Percentiles rank a stretch among this genome's conserved stretches.
Evolutionary conservation across 53 echinoderm and acorn worm genomes (phyloP).

Genomic region (Luidia sarsii): DNA sequence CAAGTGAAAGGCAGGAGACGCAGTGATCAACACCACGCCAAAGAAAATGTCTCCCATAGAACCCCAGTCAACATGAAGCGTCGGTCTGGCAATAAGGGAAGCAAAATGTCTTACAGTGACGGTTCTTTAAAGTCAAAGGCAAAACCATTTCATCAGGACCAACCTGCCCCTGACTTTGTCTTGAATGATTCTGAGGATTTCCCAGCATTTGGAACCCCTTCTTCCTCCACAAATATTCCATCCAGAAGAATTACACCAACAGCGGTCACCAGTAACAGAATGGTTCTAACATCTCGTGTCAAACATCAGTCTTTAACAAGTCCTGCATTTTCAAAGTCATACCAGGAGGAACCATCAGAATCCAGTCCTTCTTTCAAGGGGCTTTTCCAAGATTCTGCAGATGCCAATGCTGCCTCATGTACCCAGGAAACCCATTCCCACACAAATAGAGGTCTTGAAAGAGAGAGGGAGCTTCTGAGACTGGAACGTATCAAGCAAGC

Average conservation of each 20-base stretch:
- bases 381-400: not conserved
- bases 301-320: not conserved
- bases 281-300: conserved; percentile 1
- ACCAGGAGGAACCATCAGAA: conserved; percentile 4
- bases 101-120: conserved; percentile 45
- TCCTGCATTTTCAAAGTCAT: conserved; percentile 7
- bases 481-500: conserved; percentile 58
- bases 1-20: conserved; percentile 47
- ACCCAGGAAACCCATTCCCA: not conserved
- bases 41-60: conserved; percentile 19
- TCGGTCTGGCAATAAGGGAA: conserved; percentile 60
- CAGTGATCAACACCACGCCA: conserved; percentile 31
- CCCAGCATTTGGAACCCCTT: conserved; percentile 64
- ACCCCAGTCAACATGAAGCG: conserved; percentile 40
- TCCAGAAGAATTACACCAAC: conserved; percentile 92
- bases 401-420: not conserved
- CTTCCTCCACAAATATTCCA: conserved; percentile 3
- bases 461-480: conserved; percentile 81
- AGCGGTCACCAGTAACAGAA: conserved; percentile 45
- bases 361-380: not conserved
- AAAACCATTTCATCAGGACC: conserved; percentile 4
- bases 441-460: conserved; percentile 56
- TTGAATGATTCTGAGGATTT: conserved; percentile 76
- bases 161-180: conserved; percentile 51
- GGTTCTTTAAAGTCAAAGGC: conserved; percentile 48